Evolutionary conservation across 2,888 invertebrate species (phyloP), one percentile per base, ranked within the genome.

Genomic region (Tachystola acroxantha): DNA sequence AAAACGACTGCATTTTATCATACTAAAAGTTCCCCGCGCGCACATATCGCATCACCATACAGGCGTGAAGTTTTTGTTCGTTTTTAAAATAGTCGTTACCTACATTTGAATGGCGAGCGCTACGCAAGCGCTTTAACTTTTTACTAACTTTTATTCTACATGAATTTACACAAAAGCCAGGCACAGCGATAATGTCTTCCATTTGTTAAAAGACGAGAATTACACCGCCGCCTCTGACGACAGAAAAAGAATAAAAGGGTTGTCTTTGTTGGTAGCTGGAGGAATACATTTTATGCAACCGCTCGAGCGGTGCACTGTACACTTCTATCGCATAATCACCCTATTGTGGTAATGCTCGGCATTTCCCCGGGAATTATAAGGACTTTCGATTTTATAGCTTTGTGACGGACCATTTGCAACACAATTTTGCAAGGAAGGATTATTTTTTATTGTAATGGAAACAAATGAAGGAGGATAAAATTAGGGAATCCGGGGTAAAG

Each of bases 191-290:
- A 81, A 80, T 80, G 75, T 78, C 78, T 75, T 74, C 76, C 80
- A 79, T 80, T 79, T 78, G 74, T 79, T 80, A 79, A 76, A 69
- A 75, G 77, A 77, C 66, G 70, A 71, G 77, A 79, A 78, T 78
- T 80, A 77, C 71, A 64, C 68, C 63, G 60, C 62, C 61, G 62
- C 57, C 61, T 57, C 64, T 67, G 73, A 71, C 68, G 72, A 74
- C 73, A 68, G 70, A 75, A 78, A n/a, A 74, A 69, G 69, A 76
- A 80, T 75, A 74, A 74, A 74, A 69, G 64, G 69, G 63, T 71
- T 72, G 72, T 76, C 72, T 73, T 74, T 74, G 75, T 75, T 73
- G 65, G 64, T 64, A 52, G 64, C 64, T 48, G 53, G 67, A 69
- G 66, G 66, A 69, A 75, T 75, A 77, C 68, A 78, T 76, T 79